These are phyloP conservation scores for Ametastegia equiseti DNA, from an alignment of 2,888 invertebrate genomes.

Conservation along the genomic window DNA sequence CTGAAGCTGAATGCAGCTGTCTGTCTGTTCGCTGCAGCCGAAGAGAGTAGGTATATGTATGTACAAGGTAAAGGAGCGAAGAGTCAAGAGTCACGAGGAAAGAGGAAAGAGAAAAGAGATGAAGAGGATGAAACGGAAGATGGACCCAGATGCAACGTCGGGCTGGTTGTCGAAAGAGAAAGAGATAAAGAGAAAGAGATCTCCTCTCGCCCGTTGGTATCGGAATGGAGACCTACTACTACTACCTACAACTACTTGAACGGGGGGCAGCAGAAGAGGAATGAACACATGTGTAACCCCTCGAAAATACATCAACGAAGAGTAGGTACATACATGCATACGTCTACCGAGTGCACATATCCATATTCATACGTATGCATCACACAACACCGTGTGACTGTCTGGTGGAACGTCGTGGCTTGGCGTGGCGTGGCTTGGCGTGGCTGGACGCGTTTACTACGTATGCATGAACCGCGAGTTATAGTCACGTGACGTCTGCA, in stretches of 20 bases:
- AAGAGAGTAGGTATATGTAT: neutral
- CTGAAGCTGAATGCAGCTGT: constrained; percentile 7
- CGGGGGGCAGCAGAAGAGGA: neutral
- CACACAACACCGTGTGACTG: neutral
- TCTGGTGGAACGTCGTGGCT: neutral
- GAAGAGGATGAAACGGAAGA: constrained; percentile 45
- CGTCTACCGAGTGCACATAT: neutral
- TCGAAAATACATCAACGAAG: neutral
- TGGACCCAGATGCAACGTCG: constrained; percentile 62
- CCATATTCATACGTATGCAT: neutral
- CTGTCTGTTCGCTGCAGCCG: neutral
- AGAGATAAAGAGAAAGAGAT: too few relatives aligned
- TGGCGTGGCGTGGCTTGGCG: neutral
- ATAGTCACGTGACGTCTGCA: constrained; percentile 67
- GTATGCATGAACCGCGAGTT: constrained; percentile 47
- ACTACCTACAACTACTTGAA: constrained; percentile 25
- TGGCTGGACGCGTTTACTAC: constrained; percentile 21
- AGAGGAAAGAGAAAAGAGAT: constrained; percentile 50
- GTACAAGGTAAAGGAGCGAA: neutral
- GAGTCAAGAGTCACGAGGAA: neutral
- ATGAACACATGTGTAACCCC: neutral
- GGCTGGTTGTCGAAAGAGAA: constrained; percentile 21
- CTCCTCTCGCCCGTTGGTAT: neutral
- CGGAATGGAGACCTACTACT: too few relatives aligned
- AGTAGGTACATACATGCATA: neutral